Conservation (phyloP, 2,797 vertebrate genomes). For the Heliangelus exortis region DNA sequence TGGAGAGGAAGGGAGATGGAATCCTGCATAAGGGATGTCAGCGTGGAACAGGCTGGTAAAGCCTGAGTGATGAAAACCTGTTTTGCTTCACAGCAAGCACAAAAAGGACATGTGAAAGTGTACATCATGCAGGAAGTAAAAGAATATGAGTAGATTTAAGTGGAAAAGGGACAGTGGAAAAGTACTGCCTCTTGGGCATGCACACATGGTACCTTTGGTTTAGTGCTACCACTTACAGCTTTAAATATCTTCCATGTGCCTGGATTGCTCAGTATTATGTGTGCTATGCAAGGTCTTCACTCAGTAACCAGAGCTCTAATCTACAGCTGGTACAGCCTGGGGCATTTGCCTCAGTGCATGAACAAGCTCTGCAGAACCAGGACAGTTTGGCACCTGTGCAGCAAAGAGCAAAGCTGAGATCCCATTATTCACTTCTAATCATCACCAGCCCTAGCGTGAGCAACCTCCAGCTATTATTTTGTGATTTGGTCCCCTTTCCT, state of each 20-base stretch:
- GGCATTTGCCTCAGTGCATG: neutral
- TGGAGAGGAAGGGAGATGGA: neutral
- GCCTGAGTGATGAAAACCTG: neutral
- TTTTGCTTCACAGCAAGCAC: neutral
- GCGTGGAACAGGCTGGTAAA: neutral
- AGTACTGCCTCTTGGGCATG: rapidly evolving
- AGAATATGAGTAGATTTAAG: neutral
- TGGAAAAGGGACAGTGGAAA: neutral
- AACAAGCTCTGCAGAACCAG: neutral
- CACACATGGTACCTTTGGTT: neutral
- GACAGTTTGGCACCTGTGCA: rapidly evolving
- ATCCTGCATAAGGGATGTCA: neutral
- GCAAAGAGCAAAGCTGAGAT: neutral
- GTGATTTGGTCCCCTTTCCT: neutral
- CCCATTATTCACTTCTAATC: neutral
- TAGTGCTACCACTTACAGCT: neutral
- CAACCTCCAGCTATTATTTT: neutral
- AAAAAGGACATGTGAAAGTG: neutral
- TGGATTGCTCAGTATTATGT: neutral
- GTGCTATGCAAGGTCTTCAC: rapidly evolving
- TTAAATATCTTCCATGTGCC: neutral
- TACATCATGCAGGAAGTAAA: neutral
- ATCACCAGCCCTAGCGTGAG: neutral
- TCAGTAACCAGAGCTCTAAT: neutral
- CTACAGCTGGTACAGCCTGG: neutral